Evolutionary conservation across 2,113 vertebrate species (phyloP), one percentile per base, ranked within the genome.

Genomic region (Prionailurus viverrinus): DNA sequence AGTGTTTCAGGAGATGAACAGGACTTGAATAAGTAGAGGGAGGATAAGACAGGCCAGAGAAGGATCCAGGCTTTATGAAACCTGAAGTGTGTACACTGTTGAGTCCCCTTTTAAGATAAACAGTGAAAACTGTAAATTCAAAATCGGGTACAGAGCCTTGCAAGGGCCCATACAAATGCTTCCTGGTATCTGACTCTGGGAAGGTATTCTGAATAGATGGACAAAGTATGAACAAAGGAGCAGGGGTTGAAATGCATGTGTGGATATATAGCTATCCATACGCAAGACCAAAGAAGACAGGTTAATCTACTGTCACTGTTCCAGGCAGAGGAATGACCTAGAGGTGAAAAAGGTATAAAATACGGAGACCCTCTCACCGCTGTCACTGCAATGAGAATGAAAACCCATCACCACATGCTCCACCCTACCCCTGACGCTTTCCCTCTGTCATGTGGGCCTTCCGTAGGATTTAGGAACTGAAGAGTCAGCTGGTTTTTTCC

Each of bases 241-340:
- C 14, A 71, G 36, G 9, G 0, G 6, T 13, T 0, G 0, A 51
- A 53, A 36, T 45, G 7, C 51, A 58, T 58, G 58, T 4, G 14
- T 31, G 8, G 55, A 39, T 55, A 19, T 25, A 45, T 58, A 71
- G 11, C 29, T 94, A 21, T 76, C n/a, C n/a, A 27, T 29, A n/a
- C 2, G 2, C 4, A 87, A 95, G 55, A 36, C 74, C 63, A 66
- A 45, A 39, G 31, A n/a, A 51, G 13, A 55, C n/a, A 41, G 25
- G 80, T 66, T 41, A 69, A 39, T 65, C 15, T 14, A 23, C 11
- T 71, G 29, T 63, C 53, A 19, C 51, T 78, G 0, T 73, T 71
- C 45, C 8, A 82, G 33, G 36, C 4, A 69, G 48, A 68, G 25
- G n/a, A 68, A 51, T 61, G 23, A 25, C n/a, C 36, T 33, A 15